Base-by-base conservation (phyloP, 2,797 vertebrate genomes). In the Allobates femoralis region DNA sequence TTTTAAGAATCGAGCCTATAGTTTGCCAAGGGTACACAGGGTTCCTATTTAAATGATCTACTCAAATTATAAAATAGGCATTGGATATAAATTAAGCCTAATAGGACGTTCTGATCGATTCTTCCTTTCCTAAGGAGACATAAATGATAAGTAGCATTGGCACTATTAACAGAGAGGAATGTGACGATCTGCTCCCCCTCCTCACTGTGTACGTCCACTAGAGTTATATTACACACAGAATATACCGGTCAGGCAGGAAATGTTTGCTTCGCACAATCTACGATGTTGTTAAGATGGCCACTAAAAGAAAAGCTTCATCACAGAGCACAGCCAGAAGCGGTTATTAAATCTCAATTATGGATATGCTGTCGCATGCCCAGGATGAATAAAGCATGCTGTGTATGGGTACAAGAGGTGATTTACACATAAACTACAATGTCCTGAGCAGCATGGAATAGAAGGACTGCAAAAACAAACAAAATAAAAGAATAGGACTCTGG, bases 341-440 rank as follows among this genome's bases (percentile, higher is more conserved):
- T 83, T 60, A 56, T 77, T 82, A 86, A 67, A 86, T 86, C 79
- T 86, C 71, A 56, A 67, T 86, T 82, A 86, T 69, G 78, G 56
- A 56, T 6, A 21, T 21, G 58, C 79, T 82, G 85, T 69, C 71
- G 41, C 21, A 30, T 67, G 60, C 58, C 30, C 19, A 5, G 28
- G 50, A 82, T 76, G 79, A 41, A 82, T 34, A 12, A 30, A 23
- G 26, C 21, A 26, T 32, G 23, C 46, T 8, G 30, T 37, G 81
- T 15, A 81, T 37, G 53, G 34, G 77, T 28, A 77, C 1, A 37
- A 75, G 23, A 60, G 77, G 34, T 23, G 58, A 81, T 41, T 75
- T 80, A 62, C 77, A 73, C 14, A 18, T 64, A 86, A 74, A 62
- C 77, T 74, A 37, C 62, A 75, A 28, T 64, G 64, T 64, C 69